Conservation (phyloP, 2,797 vertebrate species). For the Morus bassanus region DNA sequence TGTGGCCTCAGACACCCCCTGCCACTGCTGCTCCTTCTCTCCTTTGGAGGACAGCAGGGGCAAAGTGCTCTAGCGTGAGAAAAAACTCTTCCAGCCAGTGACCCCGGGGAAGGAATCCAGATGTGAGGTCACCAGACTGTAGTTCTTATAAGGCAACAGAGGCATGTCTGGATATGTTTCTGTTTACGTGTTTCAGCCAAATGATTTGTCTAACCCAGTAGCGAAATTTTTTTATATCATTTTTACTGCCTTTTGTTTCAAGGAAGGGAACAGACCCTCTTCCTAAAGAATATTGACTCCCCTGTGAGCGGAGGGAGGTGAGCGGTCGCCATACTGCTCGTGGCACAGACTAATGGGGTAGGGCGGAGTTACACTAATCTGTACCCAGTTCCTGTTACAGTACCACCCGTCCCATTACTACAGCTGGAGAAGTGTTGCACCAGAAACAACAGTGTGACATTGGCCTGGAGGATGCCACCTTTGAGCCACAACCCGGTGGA, state of each 20-base stretch:
- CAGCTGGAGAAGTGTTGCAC: constrained; percentile 97
- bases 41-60: accelerated
- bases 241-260: not conserved
- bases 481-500: constrained; percentile 84
- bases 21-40: not conserved
- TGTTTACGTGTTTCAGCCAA: not conserved
- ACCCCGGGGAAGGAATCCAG: not conserved
- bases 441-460: constrained; percentile 93
- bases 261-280: not conserved
- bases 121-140: not conserved
- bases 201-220: not conserved
- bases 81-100: not conserved
- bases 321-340: not conserved
- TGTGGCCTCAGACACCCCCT: not conserved
- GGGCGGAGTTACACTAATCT: constrained; percentile 66
- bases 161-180: not conserved
- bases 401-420: constrained; percentile 88
- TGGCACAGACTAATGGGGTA: not conserved
- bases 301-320: not conserved
- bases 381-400: constrained; percentile 77
- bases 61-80: not conserved
- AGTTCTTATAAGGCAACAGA: not conserved
- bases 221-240: not conserved
- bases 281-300: not conserved
- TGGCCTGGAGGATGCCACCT: constrained; percentile 91